Conservation (phyloP, 2,888 invertebrate genomes). For the Limnephilus lunatus region DNA sequence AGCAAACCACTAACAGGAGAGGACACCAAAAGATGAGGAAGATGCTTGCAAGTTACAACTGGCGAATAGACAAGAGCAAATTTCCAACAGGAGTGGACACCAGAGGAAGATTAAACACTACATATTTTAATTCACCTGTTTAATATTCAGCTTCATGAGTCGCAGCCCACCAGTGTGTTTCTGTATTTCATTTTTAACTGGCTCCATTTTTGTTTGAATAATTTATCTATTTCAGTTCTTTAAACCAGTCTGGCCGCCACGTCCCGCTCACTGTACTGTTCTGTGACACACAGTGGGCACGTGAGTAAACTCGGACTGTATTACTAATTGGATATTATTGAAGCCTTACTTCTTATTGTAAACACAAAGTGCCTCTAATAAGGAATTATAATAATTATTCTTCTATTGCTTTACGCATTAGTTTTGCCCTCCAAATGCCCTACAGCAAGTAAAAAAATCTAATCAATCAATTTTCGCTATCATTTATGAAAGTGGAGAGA, state of each 20-base stretch:
- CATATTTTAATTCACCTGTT: slow-evolving; percentile 68
- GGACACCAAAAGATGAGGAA: too few species aligned
- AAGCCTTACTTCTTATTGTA: slow-evolving; percentile 15
- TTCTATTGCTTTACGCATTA: background rate
- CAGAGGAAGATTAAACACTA: background rate
- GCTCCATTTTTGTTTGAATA: slow-evolving; percentile 49
- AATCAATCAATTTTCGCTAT: background rate
- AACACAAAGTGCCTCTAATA: slow-evolving; percentile 17
- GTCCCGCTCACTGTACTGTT: background rate
- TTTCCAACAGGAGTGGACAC: too few species aligned
- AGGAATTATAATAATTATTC: background rate
- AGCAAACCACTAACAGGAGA: too few species aligned
- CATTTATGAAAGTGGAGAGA: background rate
- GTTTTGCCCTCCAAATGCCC: background rate
- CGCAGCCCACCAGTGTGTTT: slow-evolving; percentile 70
- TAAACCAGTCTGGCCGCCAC: background rate
- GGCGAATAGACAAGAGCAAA: too few species aligned
- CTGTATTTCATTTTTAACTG: slow-evolving; percentile 69
- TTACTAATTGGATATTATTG: slow-evolving; percentile 46
- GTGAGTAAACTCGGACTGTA: background rate
- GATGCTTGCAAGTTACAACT: too few species aligned
- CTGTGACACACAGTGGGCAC: background rate
- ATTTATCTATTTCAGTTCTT: background rate
- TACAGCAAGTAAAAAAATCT: background rate
- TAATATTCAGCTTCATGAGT: slow-evolving; percentile 70